Base-by-base conservation (phyloP, 1,140 invertebrate species). In the Reticulitermes speratus region DNA sequence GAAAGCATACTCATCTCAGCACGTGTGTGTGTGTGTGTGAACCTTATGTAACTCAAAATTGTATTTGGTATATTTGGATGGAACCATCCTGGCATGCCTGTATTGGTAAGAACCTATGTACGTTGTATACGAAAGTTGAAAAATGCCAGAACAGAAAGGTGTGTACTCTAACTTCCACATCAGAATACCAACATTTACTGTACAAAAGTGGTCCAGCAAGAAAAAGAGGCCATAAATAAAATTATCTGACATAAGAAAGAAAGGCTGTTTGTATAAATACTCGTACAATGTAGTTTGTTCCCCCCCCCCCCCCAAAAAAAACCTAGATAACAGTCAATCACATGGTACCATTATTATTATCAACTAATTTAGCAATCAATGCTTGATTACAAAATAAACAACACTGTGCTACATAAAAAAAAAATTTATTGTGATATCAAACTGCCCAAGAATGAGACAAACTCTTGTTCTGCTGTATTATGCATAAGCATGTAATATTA, bases 401-500 rank as follows among this genome's bases (percentile, higher is more conserved):
- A 65, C 16, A 25, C 9, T 75, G 14, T 30, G n/a, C n/a, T 75
- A 75, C 19, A 16, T 14, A 75, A 75, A 30, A 25, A 75, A 75
- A 75, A 3, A 16, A 30, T n/a, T 75, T 75, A 30, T 30, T 75
- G 0, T 14, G 7, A 75, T 75, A 11, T 30, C 55, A 75, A 75
- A 75, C 25, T 30, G 25, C 7, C 65, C 65, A 75, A 30, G n/a
- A 75, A 75, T n/a, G 65, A 11, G 65, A 75, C 65, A 75, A 25
- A 12, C 14, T 75, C 30, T 75, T 75, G 65, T 75, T 75, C 65
- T 75, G 38, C 38, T 38, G 38, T 5, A 75, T 75, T 75, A 75
- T 55, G 19, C 52, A 19, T 75, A 75, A 75, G n/a, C 65, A 75
- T 75, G n/a, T 75, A 75, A 75, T 30, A 75, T 75, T 75, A 75